A percentile compares a stretch with the other conserved stretches of the same genome.
phyloP scores from a whole-genome alignment of 2,888 invertebrate species.

The Nephrotoma flavescens region DNA sequence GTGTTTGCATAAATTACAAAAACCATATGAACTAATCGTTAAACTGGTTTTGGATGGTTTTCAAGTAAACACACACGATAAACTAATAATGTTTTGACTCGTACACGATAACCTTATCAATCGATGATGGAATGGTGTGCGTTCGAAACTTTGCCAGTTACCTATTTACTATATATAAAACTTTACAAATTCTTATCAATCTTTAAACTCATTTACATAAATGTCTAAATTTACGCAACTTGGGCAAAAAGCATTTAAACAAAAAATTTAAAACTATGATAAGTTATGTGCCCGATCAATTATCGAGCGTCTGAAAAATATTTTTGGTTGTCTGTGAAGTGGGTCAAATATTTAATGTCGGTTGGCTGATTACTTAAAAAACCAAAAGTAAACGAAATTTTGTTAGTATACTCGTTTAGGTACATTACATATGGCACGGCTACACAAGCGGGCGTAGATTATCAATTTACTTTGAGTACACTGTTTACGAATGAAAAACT shows the following conservation, averaged over 20 bases:
- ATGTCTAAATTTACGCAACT: background rate
- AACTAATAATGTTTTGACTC: background rate
- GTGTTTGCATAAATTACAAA: background rate
- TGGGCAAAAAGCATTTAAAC: background rate
- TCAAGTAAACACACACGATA: background rate
- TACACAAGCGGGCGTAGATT: too few relatives aligned
- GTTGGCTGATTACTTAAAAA: background rate
- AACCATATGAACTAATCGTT: background rate
- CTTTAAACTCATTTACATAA: background rate
- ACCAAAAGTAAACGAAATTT: background rate
- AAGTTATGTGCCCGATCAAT: background rate
- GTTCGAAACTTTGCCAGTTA: background rate
- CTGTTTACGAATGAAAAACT: too few relatives aligned
- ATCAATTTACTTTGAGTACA: too few relatives aligned
- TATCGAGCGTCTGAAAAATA: background rate
- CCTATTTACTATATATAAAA: too few relatives aligned
- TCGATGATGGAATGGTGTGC: background rate
- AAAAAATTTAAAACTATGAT: background rate
- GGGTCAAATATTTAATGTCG: background rate
- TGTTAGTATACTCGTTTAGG: too few relatives aligned
- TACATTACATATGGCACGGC: too few relatives aligned
- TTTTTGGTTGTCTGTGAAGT: background rate
- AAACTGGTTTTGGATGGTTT: background rate
- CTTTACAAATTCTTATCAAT: background rate
- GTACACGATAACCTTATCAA: background rate